Conservation (phyloP, 1,140 invertebrate genomes). For the Vollenhovia emeryi region DNA sequence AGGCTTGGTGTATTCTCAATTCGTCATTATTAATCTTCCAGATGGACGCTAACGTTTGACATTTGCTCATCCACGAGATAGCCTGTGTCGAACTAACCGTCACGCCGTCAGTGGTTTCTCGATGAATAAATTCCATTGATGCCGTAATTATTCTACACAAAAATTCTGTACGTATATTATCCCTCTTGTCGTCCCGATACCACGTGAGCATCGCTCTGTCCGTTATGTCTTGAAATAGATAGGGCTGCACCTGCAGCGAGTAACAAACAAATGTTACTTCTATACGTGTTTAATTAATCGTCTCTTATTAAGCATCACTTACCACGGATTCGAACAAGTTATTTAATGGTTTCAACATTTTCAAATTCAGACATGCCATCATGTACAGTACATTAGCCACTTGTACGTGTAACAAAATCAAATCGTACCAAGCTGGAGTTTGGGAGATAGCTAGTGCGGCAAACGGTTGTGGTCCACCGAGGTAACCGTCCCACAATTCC, state of each 20-base stretch:
- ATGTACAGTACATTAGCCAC: slow-evolving; percentile 91
- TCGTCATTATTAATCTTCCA: slow-evolving; percentile 93
- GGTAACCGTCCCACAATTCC: slow-evolving; percentile 88
- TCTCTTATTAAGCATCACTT: slow-evolving; percentile 68
- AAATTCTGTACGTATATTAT: slow-evolving; percentile 87
- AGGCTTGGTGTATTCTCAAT: slow-evolving; percentile 91
- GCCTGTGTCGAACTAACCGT: slow-evolving; percentile 87
- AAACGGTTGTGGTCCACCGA: slow-evolving; percentile 87
- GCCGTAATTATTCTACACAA: slow-evolving; percentile 88
- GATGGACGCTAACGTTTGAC: slow-evolving; percentile 89
- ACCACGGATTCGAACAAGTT: slow-evolving; percentile 92
- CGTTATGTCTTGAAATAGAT: slow-evolving; percentile 85
- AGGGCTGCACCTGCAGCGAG: slow-evolving; percentile 83
- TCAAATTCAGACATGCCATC: slow-evolving; percentile 92
- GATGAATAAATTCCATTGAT: slow-evolving; percentile 87
- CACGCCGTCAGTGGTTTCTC: slow-evolving; percentile 85
- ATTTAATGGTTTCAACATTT: slow-evolving; percentile 89
- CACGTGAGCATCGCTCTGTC: slow-evolving; percentile 81
- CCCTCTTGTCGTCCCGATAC: slow-evolving; percentile 84
- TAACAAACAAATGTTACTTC: neutral
- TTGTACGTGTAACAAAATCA: slow-evolving; percentile 92
- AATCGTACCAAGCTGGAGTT: slow-evolving; percentile 90
- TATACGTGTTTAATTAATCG: no score
- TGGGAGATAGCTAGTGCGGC: slow-evolving; percentile 92
- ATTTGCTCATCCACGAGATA: slow-evolving; percentile 89